Evolutionary conservation across 1,140 invertebrate genomes (phyloP), one percentile per base, ranked within the genome.

Genomic region (Drosophila quadrilineata): DNA sequence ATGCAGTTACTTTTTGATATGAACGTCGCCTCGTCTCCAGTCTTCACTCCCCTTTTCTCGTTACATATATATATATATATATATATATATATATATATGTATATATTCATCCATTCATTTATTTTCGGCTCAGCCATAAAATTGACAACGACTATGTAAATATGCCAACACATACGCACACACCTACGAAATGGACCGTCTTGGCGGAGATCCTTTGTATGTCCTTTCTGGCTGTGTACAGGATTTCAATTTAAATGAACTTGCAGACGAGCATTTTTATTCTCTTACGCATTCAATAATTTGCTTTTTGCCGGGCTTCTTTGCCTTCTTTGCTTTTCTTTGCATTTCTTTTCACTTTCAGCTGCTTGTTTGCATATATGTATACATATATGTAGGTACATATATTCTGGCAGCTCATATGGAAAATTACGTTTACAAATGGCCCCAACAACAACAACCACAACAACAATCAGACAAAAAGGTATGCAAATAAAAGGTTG

Each of bases 1-100:
- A 85, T 85, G 79, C 79, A 85, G 79, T 85, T 85, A 85, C 79
- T 85, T 85, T 85, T 79, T 85, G 79, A 85, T 80, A 84, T 85
- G 75, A 64, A 72, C 62, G 28, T 68, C 56, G 59, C 60, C 65
- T 84, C 62, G 60, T 58, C 63, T 71, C 53, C n/a, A n/a, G n/a
- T n/a, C n/a, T n/a, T n/a, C n/a, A n/a, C n/a, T n/a, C n/a, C n/a
- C n/a, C n/a, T n/a, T n/a, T n/a, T n/a, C n/a, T n/a, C n/a, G n/a
- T n/a, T n/a, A n/a, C n/a, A n/a, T n/a, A n/a, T n/a, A n/a, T n/a
- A n/a, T n/a, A n/a, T n/a, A n/a, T n/a, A n/a, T n/a, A n/a, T n/a
- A n/a, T n/a, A n/a, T n/a, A n/a, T n/a, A n/a, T n/a, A n/a, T n/a
- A n/a, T n/a, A n/a, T n/a, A n/a, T n/a, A n/a, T n/a, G n/a, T n/a